Evolutionary conservation across 2,797 vertebrate species (phyloP).

Genomic region (Thamnophis elegans): DNA sequence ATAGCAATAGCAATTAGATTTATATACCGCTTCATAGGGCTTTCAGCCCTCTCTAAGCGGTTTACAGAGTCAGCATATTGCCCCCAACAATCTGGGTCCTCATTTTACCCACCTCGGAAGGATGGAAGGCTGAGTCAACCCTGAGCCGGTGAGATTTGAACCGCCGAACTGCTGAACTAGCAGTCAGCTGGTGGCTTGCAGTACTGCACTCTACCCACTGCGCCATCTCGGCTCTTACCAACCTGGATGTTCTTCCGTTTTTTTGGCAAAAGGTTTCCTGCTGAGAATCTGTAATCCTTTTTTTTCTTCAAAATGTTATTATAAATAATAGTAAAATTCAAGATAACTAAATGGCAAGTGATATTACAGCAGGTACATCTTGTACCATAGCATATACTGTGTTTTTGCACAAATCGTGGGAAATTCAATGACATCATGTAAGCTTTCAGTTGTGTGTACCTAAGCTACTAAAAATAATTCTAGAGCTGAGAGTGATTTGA

Average conservation of each 20-base stretch:
- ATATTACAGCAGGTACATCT: not conserved
- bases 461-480: slow-evolving; percentile 54
- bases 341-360: not conserved
- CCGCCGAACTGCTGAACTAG: no score
- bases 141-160: no score
- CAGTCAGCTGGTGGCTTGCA: no score
- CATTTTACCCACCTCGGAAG: no score
- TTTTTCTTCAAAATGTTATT: not conserved
- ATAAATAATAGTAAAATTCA: not conserved
- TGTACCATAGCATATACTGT: not conserved
- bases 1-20: no score
- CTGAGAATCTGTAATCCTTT: not conserved
- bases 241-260: not conserved
- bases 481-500: slow-evolving; percentile 60
- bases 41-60: no score
- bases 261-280: not conserved
- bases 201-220: no score
- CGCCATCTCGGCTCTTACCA: no score
- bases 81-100: no score
- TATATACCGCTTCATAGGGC: no score
- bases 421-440: not conserved
- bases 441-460: slow-evolving; percentile 43
- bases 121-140: no score
- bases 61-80: no score
- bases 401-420: not conserved